These are phyloP conservation scores for Aphidius ervi DNA, from an alignment of 1,140 invertebrate species.

Conservation along the genomic window DNA sequence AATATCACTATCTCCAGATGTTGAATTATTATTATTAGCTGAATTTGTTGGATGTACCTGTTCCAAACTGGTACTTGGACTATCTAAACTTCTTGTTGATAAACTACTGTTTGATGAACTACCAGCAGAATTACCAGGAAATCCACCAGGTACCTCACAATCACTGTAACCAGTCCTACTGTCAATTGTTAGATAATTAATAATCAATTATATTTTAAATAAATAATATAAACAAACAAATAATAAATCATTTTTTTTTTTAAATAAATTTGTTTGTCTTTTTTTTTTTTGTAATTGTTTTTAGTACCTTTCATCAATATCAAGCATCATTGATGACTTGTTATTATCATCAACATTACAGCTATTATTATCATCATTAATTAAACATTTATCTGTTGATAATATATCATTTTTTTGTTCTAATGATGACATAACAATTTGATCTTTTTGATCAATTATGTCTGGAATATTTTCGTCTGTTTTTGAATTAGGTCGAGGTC, in stretches of 20 bases:
- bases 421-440: background rate
- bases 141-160: slow-evolving; percentile 43
- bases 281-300: background rate
- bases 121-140: slow-evolving; percentile 50
- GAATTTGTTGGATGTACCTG: slow-evolving; percentile 49
- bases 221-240: background rate
- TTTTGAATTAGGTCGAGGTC: background rate
- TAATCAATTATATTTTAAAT: background rate
- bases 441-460: slow-evolving; percentile 2
- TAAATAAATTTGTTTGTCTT: background rate
- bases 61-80: slow-evolving; percentile 56
- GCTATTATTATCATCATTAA: background rate
- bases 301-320: background rate
- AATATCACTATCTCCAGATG: slow-evolving; percentile 72
- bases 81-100: slow-evolving; percentile 55
- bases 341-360: background rate
- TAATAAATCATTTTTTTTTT: background rate
- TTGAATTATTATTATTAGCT: slow-evolving; percentile 35
- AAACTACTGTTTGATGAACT: slow-evolving; percentile 53
- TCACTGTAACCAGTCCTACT: slow-evolving; percentile 47
- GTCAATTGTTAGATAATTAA: slow-evolving; percentile 37
- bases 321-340: background rate
- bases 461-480: slow-evolving; percentile 1
- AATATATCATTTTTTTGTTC: slow-evolving; percentile 10
- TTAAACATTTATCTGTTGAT: slow-evolving; percentile 9